These are phyloP conservation scores for Hirundichthys speculiger DNA, from an alignment of 2,113 vertebrate species.

Conservation along the genomic window DNA sequence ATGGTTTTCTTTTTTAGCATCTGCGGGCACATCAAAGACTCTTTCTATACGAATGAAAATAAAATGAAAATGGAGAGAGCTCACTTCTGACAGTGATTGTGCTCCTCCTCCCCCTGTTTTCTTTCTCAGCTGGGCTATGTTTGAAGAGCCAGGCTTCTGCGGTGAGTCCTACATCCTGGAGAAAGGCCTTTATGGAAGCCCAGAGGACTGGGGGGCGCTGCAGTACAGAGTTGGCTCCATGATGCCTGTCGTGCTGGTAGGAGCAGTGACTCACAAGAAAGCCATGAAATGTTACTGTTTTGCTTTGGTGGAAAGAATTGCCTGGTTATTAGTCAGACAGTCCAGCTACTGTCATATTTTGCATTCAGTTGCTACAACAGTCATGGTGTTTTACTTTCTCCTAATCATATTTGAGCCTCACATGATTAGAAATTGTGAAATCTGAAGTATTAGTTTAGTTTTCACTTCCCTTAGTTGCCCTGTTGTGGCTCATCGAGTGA, in stretches of 20 bases:
- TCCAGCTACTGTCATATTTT: neutral
- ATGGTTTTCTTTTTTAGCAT: constrained; percentile 3
- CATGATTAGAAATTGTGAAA: neutral
- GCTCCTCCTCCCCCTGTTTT: constrained; percentile 13
- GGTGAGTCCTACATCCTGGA: constrained; percentile 89
- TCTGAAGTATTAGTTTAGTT: neutral
- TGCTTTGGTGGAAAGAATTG: neutral
- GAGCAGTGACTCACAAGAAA: constrained; percentile 37
- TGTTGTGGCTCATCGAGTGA: neutral
- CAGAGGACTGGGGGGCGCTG: constrained; percentile 89
- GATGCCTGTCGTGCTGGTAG: constrained; percentile 89
- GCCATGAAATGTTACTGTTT: neutral
- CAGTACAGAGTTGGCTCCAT: constrained; percentile 85
- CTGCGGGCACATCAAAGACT: constrained; percentile 16
- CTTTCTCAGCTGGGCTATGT: constrained; percentile 87
- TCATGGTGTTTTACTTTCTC: neutral
- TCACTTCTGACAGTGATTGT: neutral
- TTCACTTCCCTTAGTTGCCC: constrained; percentile 36
- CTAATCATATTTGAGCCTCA: neutral
- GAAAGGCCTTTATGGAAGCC: constrained; percentile 89
- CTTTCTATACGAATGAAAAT: constrained; percentile 10
- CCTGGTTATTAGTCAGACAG: constrained; percentile 8
- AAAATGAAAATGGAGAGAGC: constrained; percentile 2
- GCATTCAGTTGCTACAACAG: neutral
- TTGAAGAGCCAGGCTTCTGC: constrained; percentile 89